Conservation (phyloP, 2,797 vertebrate species). For the Melanotaenia nigrans region DNA sequence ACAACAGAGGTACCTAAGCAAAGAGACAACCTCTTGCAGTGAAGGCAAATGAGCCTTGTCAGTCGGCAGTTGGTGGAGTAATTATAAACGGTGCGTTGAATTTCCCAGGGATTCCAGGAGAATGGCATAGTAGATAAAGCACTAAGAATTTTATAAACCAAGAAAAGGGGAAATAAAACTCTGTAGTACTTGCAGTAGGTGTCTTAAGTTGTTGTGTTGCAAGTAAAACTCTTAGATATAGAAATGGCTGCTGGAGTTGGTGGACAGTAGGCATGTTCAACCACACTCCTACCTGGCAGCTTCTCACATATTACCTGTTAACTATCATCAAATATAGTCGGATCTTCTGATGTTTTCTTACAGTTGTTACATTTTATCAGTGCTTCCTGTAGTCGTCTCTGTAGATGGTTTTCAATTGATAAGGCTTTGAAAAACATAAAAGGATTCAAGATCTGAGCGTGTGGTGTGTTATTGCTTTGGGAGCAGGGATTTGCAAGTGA, state of each 20-base stretch:
- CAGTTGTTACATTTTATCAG: constrained; percentile 6
- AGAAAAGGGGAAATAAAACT: constrained; percentile 43
- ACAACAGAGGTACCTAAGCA: constrained; percentile 74
- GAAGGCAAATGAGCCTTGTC: constrained; percentile 80
- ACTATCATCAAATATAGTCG: constrained; percentile 15
- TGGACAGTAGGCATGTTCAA: constrained; percentile 12
- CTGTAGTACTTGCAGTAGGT: constrained; percentile 10
- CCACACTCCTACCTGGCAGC: background rate
- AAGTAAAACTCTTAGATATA: background rate
- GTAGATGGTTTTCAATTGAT: background rate
- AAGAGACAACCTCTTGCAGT: constrained; percentile 72
- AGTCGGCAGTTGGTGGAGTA: constrained; percentile 83
- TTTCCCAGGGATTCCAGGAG: constrained; percentile 76
- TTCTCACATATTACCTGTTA: background rate
- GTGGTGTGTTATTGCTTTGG: constrained; percentile 27
- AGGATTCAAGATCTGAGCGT: constrained; percentile 6
- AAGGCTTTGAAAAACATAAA: background rate
- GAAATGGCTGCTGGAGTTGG: background rate
- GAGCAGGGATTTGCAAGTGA: constrained; percentile 39
- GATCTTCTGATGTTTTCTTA: background rate
- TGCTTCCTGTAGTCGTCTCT: constrained; percentile 8
- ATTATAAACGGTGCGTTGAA: constrained; percentile 78
- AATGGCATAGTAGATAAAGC: constrained; percentile 74
- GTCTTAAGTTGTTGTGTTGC: background rate
- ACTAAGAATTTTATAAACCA: constrained; percentile 81